These are phyloP conservation scores for Drosophila albomicans DNA, from an alignment of 1,140 invertebrate genomes.

Conservation along the genomic window DNA sequence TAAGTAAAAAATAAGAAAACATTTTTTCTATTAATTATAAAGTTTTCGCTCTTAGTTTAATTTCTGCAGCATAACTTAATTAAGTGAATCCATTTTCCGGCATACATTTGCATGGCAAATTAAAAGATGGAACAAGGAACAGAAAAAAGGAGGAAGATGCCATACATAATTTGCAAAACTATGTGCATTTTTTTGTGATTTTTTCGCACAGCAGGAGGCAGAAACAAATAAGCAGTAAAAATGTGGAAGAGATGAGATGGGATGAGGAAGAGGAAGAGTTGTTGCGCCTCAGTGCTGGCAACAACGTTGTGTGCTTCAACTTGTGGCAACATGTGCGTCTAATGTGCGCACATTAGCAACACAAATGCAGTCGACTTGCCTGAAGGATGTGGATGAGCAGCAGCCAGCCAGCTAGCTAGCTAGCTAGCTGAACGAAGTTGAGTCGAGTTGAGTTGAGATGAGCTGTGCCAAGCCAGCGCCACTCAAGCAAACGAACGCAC, in stretches of 20 bases:
- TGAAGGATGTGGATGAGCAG: conserved; percentile 23
- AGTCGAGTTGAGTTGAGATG: conserved; percentile 6
- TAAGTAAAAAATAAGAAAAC: no score
- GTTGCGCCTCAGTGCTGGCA: conserved; percentile 24
- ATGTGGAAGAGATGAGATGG: conserved; percentile 11
- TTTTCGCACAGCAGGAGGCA: conserved; percentile 6
- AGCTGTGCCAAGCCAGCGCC: conserved; percentile 57
- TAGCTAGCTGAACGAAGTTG: no score
- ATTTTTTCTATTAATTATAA: background rate
- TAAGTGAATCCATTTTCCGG: conserved; percentile 13
- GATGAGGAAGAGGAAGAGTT: conserved; percentile 12
- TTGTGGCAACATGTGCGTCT: conserved; percentile 72
- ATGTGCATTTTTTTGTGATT: conserved; percentile 23
- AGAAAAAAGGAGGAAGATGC: conserved; percentile 24
- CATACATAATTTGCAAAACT: conserved; percentile 51
- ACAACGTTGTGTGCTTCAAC: conserved; percentile 22
- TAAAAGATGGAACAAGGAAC: conserved; percentile 38
- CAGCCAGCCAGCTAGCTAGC: no score
- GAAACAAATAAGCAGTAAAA: conserved; percentile 37
- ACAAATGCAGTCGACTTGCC: conserved; percentile 66
- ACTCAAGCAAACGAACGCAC: conserved; percentile 81
- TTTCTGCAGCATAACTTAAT: conserved; percentile 20
- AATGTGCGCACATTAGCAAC: conserved; percentile 82
- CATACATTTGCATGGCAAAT: conserved; percentile 62
- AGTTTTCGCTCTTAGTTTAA: conserved; percentile 6